Percentiles rank a stretch among this genome's conserved stretches.
Evolutionary conservation across 2,113 vertebrate genomes (phyloP).

Genomic region (Bettongia penicillata): DNA sequence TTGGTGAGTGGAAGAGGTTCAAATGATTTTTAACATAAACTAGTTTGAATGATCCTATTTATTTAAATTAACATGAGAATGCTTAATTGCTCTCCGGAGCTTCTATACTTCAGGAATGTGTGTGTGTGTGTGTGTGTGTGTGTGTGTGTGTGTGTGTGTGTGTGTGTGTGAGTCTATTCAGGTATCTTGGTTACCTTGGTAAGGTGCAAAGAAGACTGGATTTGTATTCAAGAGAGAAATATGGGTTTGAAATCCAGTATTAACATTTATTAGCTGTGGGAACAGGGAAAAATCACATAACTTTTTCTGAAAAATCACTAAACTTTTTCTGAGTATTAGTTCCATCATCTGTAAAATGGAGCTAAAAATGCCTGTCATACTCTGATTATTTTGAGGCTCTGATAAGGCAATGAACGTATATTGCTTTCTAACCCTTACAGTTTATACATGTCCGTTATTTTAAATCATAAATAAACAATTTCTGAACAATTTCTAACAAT

Average conservation of each 20-base stretch:
- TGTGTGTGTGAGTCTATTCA: neutral
- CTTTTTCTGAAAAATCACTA: neutral
- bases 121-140: neutral
- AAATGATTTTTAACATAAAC: neutral
- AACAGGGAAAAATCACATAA: neutral
- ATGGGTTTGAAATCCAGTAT: neutral
- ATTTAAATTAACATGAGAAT: neutral
- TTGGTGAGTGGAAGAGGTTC: neutral
- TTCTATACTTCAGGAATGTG: neutral
- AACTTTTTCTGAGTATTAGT: neutral
- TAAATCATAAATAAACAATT: neutral
- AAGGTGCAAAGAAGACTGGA: neutral
- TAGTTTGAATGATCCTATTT: neutral
- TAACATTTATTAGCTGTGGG: neutral
- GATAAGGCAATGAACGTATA: neutral
- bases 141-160: neutral
- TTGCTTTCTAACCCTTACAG: neutral
- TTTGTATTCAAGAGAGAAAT: neutral
- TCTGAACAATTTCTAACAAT: neutral
- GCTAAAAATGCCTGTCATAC: neutral
- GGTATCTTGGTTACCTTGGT: neutral
- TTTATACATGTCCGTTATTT: neutral
- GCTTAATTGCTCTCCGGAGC: neutral
- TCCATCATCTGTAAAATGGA: neutral
- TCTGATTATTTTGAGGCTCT: too few species aligned